These are phyloP conservation scores for Macropus fuliginosus DNA, from an alignment of 2,797 vertebrate genomes.

Conservation along the genomic window DNA sequence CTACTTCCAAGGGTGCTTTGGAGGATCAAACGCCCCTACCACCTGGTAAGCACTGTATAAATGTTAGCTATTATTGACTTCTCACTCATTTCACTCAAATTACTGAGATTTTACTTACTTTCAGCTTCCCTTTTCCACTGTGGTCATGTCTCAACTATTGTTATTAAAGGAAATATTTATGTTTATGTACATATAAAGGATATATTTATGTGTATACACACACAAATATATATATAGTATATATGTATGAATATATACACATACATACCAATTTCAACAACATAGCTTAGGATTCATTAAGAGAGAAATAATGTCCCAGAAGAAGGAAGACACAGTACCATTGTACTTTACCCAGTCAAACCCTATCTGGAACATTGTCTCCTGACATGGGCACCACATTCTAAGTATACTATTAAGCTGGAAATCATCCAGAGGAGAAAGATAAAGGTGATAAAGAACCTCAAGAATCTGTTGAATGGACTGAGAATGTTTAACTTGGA, in stretches of 20 bases:
- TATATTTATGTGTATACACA: not conserved
- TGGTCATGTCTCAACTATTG: not conserved
- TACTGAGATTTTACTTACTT: not conserved
- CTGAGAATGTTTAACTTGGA: not conserved
- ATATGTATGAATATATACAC: not conserved
- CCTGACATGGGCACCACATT: not conserved
- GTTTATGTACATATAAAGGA: no score
- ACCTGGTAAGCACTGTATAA: not conserved
- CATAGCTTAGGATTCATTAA: not conserved
- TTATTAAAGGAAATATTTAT: not conserved
- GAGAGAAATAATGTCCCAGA: not conserved
- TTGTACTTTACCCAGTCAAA: not conserved
- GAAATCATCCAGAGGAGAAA: not conserved
- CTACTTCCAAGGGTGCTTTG: not conserved
- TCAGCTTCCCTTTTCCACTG: not conserved
- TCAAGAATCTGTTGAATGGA: not conserved
- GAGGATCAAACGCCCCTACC: not conserved
- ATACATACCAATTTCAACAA: not conserved
- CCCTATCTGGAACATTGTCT: not conserved
- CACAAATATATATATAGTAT: no score
- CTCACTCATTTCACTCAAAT: not conserved
- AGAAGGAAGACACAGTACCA: not conserved
- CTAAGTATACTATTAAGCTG: not conserved
- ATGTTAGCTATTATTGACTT: not conserved
- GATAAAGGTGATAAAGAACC: not conserved